phyloP scores from a whole-genome alignment of 1,140 invertebrate genomes.

The Orchestia grillus region DNA sequence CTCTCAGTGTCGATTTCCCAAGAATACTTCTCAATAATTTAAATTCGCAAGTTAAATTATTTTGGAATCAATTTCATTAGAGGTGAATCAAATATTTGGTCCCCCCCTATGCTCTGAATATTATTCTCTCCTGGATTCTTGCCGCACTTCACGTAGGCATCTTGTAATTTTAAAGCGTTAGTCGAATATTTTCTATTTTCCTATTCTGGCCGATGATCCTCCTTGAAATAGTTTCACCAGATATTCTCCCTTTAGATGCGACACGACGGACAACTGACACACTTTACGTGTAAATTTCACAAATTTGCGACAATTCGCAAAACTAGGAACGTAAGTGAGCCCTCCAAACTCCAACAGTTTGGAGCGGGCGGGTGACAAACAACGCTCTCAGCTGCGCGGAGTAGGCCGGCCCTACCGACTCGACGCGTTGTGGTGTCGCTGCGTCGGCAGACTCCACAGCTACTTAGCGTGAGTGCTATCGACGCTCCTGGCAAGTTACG shows the following conservation, averaged over 20 bases:
- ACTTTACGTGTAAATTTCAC: not conserved
- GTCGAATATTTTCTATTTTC: not conserved
- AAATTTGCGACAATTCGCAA: not conserved
- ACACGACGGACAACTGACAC: not conserved
- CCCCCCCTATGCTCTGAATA: too few relatives aligned
- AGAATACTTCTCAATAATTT: too few relatives aligned
- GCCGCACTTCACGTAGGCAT: too few relatives aligned
- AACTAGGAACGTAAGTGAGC: not conserved
- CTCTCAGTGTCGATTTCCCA: too few relatives aligned
- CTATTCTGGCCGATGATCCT: not conserved
- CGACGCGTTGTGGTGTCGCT: not conserved
- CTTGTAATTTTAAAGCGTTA: not conserved
- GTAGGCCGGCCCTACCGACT: not conserved
- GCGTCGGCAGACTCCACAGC: not conserved
- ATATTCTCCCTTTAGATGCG: not conserved
- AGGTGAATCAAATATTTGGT: too few relatives aligned
- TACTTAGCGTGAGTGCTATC: slow-evolving; percentile 7
- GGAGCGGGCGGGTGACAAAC: not conserved
- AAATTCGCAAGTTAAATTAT: too few relatives aligned
- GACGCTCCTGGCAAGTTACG: not conserved
- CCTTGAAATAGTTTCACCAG: not conserved
- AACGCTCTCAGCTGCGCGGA: not conserved
- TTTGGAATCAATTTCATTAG: too few relatives aligned
- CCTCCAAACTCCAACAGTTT: not conserved
- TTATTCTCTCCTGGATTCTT: too few relatives aligned